phyloP scores from a whole-genome alignment of 2,797 vertebrate species.

The Aplochiton taeniatus region DNA sequence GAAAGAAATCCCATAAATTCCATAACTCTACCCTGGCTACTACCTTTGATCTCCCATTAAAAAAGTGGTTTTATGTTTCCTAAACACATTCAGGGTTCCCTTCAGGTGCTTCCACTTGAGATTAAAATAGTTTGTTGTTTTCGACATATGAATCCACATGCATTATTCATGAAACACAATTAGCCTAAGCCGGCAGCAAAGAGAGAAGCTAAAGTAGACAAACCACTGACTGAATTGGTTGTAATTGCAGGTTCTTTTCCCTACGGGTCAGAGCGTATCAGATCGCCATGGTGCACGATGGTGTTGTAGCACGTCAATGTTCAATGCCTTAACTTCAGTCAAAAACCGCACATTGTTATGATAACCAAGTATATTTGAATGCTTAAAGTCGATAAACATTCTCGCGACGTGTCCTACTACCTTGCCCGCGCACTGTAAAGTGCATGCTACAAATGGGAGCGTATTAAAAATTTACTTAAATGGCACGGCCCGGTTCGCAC shows the following conservation, averaged over 20 bases:
- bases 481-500: conserved; percentile 44
- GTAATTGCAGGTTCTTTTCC: conserved; percentile 17
- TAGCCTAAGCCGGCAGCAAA: conserved; percentile 18
- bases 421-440: conserved; percentile 40
- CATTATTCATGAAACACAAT: conserved; percentile 45
- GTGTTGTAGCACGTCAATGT: conserved; percentile 4
- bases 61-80: not conserved
- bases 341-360: conserved; percentile 11
- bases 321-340: conserved; percentile 6
- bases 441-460: conserved; percentile 62
- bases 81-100: conserved; percentile 9
- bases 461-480: conserved; percentile 74
- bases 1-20: not conserved
- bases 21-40: conserved; percentile 1
- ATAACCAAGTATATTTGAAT: conserved; percentile 43
- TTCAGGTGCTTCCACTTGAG: conserved; percentile 24
- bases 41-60: conserved; percentile 21
- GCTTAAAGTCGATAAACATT: conserved; percentile 40
- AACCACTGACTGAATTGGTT: conserved; percentile 16
- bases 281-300: too few species aligned
- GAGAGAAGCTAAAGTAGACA: not conserved
- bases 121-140: conserved; percentile 13
- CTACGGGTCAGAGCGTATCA: not conserved
- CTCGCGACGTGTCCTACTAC: conserved; percentile 37
- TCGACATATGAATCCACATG: conserved; percentile 18